Evolutionary conservation across 2,113 vertebrate species (phyloP).

Genomic region (Strigops habroptila): DNA sequence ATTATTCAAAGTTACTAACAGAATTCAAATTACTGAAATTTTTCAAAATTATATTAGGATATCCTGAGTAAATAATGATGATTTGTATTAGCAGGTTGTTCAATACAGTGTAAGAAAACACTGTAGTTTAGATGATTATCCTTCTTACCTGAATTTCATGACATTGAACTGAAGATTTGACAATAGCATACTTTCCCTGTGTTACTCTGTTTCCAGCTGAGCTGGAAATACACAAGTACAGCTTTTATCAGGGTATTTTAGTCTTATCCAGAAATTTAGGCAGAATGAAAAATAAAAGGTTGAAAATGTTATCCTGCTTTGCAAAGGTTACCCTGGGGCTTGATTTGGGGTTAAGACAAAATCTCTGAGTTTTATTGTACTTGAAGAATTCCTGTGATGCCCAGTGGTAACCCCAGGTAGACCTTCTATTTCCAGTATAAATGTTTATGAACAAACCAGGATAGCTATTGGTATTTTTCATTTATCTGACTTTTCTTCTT

Average conservation of each 20-base stretch:
- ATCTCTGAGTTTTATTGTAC: background rate
- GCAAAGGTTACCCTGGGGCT: background rate
- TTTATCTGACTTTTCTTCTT: background rate
- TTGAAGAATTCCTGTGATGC: background rate
- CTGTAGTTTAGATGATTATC: background rate
- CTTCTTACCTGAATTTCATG: background rate
- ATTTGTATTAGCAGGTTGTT: background rate
- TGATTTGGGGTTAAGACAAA: conserved; percentile 23
- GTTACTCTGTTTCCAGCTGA: background rate
- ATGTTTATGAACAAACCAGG: background rate
- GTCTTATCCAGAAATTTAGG: background rate
- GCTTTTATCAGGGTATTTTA: background rate
- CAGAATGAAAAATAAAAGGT: conserved; percentile 21
- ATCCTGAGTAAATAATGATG: background rate
- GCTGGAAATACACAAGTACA: background rate
- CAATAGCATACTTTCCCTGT: background rate
- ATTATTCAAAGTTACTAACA: background rate
- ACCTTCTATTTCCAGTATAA: background rate
- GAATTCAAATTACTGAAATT: background rate
- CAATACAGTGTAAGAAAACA: background rate
- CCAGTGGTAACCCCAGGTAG: background rate
- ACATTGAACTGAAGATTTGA: background rate
- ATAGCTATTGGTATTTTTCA: background rate
- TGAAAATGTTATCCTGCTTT: background rate
- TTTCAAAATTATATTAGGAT: background rate